Evolutionary conservation across 2,113 vertebrate species (phyloP).

Genomic region (Ivindomyrus marchei): DNA sequence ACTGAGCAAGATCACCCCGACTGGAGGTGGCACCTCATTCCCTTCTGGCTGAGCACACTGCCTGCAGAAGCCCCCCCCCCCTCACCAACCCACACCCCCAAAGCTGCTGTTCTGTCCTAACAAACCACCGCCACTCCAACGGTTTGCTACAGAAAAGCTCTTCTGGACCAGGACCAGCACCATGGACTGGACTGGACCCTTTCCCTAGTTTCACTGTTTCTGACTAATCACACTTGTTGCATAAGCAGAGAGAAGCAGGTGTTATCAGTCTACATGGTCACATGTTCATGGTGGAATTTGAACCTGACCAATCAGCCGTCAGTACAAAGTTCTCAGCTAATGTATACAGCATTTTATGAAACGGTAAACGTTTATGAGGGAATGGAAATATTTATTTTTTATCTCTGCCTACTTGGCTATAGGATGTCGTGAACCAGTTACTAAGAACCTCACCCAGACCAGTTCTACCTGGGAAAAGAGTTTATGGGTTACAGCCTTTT

Average conservation of each 20-base stretch:
- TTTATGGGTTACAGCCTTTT: neutral
- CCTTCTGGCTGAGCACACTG: neutral
- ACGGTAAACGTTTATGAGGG: neutral
- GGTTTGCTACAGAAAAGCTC: neutral
- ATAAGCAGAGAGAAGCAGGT: neutral
- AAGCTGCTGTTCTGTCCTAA: neutral
- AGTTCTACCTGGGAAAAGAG: neutral
- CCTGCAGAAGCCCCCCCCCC: neutral
- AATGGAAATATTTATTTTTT: neutral
- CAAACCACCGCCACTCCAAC: neutral
- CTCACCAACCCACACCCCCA: neutral
- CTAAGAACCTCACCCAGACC: neutral
- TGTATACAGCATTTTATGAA: neutral
- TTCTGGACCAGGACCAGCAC: neutral
- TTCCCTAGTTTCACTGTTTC: neutral
- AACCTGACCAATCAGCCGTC: neutral
- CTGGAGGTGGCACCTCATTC: neutral
- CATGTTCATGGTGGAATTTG: neutral
- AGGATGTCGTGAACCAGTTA: neutral
- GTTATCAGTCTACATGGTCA: neutral
- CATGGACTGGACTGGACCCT: neutral
- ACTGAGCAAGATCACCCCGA: neutral
- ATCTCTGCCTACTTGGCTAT: neutral
- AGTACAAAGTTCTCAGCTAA: neutral
- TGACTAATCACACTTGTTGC: neutral